These are phyloP conservation scores for Lepidurus apus DNA, from an alignment of 1,140 invertebrate genomes.

Conservation along the genomic window DNA sequence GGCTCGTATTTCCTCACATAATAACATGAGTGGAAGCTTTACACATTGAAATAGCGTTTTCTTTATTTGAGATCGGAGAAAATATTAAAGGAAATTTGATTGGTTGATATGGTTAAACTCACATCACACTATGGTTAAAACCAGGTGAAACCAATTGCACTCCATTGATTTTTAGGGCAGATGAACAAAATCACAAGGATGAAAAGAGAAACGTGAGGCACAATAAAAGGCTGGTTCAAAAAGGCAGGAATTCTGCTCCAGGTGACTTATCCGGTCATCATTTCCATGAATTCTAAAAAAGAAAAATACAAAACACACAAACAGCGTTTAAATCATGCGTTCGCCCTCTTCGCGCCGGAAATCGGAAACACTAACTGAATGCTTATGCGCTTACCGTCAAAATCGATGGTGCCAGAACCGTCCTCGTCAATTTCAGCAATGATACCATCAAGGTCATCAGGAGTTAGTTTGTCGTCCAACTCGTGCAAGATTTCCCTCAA, in stretches of 20 bases:
- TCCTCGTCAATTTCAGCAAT: constrained; percentile 95
- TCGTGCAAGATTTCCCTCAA: constrained; percentile 85
- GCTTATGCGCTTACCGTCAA: constrained; percentile 57
- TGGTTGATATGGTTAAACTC: constrained; percentile 22
- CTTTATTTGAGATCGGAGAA: constrained; percentile 16
- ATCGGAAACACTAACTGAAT: constrained; percentile 8
- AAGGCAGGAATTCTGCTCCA: neutral
- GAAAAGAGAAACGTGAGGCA: constrained; percentile 28
- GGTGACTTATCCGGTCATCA: constrained; percentile 78
- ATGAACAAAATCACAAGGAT: neutral
- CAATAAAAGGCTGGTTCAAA: neutral
- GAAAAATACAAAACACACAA: constrained; percentile 37
- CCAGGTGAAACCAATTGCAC: neutral
- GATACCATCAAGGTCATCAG: constrained; percentile 88
- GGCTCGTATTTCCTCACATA: neutral
- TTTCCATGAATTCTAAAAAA: constrained; percentile 91
- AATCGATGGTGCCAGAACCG: constrained; percentile 78
- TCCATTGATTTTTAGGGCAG: neutral
- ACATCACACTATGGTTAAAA: constrained; percentile 1
- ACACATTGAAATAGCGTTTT: constrained; percentile 7
- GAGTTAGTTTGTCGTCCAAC: constrained; percentile 85
- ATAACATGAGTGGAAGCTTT: neutral
- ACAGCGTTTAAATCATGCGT: constrained; percentile 17
- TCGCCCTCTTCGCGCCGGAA: neutral
- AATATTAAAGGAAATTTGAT: constrained; percentile 4